These are phyloP conservation scores for Noturus placidus DNA, from an alignment of 2,113 vertebrate genomes.

Conservation along the genomic window DNA sequence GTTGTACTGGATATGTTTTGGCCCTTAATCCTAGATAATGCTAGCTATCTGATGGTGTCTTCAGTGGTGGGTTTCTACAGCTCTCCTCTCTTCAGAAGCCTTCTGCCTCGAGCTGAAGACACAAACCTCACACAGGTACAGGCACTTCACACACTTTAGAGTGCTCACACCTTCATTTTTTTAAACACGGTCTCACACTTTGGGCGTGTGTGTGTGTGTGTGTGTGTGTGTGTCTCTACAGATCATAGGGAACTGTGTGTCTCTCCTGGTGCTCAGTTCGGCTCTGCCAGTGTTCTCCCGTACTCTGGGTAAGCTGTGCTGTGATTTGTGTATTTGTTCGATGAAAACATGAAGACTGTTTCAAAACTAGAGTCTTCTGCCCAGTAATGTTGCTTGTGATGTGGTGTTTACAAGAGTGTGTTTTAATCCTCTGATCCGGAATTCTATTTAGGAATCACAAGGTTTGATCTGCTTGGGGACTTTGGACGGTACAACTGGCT, in stretches of 20 bases:
- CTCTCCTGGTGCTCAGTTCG: conserved; percentile 91
- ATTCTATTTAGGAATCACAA: conserved; percentile 83
- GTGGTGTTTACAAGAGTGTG: conserved; percentile 56
- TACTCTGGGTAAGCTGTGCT: conserved; percentile 83
- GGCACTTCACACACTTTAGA: background rate
- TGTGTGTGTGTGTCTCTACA: conserved; percentile 59
- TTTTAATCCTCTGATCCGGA: background rate
- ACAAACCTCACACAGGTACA: conserved; percentile 92
- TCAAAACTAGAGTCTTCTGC: background rate
- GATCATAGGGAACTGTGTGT: conserved; percentile 97
- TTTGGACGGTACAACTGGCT: conserved; percentile 96
- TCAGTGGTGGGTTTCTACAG: conserved; percentile 96
- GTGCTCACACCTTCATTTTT: background rate
- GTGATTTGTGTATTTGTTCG: background rate
- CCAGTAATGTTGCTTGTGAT: background rate
- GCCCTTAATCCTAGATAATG: conserved; percentile 59
- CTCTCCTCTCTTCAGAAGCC: conserved; percentile 83
- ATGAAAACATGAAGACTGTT: background rate
- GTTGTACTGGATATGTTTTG: background rate
- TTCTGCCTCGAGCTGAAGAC: conserved; percentile 82
- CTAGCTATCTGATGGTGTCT: conserved; percentile 92
- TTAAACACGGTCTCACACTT: background rate
- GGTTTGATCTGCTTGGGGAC: conserved; percentile 91
- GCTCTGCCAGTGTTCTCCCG: conserved; percentile 94
- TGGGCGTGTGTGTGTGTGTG: conserved; percentile 26